Evolutionary conservation across 2,113 vertebrate species (phyloP).

Genomic region (Actenoides lindsayi): DNA sequence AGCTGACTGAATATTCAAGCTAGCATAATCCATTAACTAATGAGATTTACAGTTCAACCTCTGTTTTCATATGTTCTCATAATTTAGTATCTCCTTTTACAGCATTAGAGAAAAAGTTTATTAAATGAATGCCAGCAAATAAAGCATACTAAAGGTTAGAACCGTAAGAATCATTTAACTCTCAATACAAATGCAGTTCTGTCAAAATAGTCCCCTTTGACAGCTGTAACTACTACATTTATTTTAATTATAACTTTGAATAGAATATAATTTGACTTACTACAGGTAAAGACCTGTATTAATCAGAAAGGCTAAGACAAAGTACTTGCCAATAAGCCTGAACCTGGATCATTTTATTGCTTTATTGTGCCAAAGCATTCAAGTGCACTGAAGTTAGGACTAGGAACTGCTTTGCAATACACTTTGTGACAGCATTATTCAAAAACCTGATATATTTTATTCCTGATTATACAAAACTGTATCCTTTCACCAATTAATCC

Average conservation of each 20-base stretch:
- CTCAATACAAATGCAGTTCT: background rate
- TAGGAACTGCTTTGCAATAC: conserved; percentile 14
- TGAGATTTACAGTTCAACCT: background rate
- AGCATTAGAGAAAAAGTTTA: background rate
- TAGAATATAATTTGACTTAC: conserved; percentile 43
- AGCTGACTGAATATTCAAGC: background rate
- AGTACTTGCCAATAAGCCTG: background rate
- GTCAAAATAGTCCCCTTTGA: background rate
- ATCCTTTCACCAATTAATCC: background rate
- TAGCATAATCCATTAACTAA: background rate
- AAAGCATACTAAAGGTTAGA: background rate
- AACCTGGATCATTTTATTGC: background rate
- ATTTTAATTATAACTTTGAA: conserved; percentile 33
- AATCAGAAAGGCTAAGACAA: background rate
- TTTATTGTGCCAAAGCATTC: conserved; percentile 31
- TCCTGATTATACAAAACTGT: background rate
- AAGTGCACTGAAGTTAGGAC: conserved; percentile 14
- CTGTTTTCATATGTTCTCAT: background rate
- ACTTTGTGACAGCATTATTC: background rate
- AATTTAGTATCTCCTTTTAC: background rate
- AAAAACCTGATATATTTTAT: background rate
- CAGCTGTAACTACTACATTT: background rate
- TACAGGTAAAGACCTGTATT: conserved; percentile 19
- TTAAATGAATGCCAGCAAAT: background rate
- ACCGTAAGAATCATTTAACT: background rate